phyloP scores from a whole-genome alignment of 2,113 vertebrate genomes.

The Dendropsophus ebraccatus region DNA sequence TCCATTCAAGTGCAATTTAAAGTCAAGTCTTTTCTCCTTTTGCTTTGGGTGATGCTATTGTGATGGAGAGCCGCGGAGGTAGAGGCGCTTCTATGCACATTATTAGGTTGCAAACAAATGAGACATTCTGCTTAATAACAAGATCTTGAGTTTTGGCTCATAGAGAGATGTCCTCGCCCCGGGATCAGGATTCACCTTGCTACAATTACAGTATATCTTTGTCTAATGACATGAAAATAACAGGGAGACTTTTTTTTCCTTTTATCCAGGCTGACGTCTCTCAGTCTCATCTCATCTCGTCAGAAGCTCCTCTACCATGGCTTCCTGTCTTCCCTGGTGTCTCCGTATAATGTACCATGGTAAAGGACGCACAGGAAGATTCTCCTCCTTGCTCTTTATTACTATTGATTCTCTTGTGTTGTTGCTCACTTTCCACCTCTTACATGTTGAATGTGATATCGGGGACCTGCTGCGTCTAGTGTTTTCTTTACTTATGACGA shows the following conservation, averaged over 20 bases:
- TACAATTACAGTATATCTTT: background rate
- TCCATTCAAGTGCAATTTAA: background rate
- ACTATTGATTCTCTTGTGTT: background rate
- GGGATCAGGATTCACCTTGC: background rate
- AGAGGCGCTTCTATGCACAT: background rate
- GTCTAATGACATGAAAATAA: background rate
- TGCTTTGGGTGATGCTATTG: background rate
- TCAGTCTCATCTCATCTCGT: background rate
- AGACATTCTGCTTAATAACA: background rate
- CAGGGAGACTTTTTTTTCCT: no score
- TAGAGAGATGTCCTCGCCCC: background rate
- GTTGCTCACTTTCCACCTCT: background rate
- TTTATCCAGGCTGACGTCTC: background rate
- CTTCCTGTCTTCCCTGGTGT: background rate
- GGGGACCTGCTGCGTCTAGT: background rate
- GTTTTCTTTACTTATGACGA: background rate
- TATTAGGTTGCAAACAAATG: background rate
- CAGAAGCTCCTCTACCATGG: background rate
- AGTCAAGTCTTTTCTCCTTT: background rate
- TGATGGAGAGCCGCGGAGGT: background rate
- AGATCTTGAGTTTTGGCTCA: no score
- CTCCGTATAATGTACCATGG: background rate
- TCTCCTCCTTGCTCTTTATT: background rate
- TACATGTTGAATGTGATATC: background rate
- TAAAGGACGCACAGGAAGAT: background rate